Conservation (phyloP, 1,140 invertebrate species). For the Yoshiicerus persimilis region DNA sequence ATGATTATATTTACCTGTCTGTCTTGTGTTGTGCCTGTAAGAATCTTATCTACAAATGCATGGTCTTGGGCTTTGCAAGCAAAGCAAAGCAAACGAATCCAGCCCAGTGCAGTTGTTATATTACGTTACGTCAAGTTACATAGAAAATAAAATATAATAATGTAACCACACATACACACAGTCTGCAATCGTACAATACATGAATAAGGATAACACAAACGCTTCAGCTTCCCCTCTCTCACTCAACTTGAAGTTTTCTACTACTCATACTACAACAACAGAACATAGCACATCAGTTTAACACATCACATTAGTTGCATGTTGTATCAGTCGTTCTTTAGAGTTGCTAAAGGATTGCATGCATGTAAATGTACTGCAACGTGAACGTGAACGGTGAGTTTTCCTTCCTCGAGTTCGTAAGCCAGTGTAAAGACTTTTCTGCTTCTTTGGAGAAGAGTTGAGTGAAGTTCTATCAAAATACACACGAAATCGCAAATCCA, state of each 20-base stretch:
- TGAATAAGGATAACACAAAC: background rate
- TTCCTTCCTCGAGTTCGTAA: background rate
- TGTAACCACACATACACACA: background rate
- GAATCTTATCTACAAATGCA: background rate
- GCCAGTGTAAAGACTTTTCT: background rate
- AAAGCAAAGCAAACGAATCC: background rate
- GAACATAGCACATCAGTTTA: background rate
- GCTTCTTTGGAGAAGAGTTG: background rate
- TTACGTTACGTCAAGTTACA: conserved; percentile 1
- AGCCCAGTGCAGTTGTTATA: background rate
- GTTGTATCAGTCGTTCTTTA: background rate
- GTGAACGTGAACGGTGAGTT: conserved; percentile 4
- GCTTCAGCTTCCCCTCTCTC: background rate
- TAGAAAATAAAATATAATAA: conserved; percentile 3
- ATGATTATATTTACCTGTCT: conserved; percentile 5
- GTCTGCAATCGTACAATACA: background rate
- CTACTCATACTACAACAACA: background rate
- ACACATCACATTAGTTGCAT: conserved; percentile 4
- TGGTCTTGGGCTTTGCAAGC: background rate
- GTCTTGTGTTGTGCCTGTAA: background rate
- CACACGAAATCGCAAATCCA: background rate
- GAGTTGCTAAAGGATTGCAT: conserved; percentile 4
- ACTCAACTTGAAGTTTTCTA: background rate
- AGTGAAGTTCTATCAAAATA: background rate
- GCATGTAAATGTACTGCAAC: background rate